phyloP scores from a whole-genome alignment of 2,888 invertebrate genomes.

The Tryphoninae sp. region DNA sequence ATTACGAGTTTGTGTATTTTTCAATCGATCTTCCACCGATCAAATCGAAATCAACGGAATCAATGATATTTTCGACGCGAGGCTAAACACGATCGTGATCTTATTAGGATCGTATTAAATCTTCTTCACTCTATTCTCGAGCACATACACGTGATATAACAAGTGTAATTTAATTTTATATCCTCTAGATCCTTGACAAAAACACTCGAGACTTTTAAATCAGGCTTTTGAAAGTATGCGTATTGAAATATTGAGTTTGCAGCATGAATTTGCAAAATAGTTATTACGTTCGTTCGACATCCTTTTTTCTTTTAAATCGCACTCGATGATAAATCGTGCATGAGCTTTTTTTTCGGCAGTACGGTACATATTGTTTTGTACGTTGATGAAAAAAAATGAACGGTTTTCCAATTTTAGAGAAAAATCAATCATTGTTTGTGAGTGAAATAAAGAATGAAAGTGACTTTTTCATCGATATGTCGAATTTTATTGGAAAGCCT shows the following conservation, averaged over 20 bases:
- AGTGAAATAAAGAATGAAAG: neutral
- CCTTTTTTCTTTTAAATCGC: conserved; percentile 1
- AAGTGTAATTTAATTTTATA: conserved; percentile 13
- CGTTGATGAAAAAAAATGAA: conserved; percentile 3
- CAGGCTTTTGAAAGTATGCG: conserved; percentile 20
- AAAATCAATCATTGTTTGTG: no score
- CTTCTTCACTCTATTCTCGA: conserved; percentile 1
- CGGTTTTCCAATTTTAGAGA: conserved; percentile 5
- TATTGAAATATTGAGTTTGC: conserved; percentile 47
- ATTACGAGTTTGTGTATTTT: neutral
- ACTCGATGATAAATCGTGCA: conserved; percentile 32
- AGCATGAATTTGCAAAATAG: conserved; percentile 50
- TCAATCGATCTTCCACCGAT: conserved; percentile 23
- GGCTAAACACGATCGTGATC: neutral
- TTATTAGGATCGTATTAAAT: conserved; percentile 23
- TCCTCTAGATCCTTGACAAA: conserved; percentile 21
- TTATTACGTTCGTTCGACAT: conserved; percentile 10
- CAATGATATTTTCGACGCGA: conserved; percentile 9
- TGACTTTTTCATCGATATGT: neutral
- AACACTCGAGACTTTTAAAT: conserved; percentile 7
- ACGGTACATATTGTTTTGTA: conserved; percentile 30
- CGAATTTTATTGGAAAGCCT: conserved; percentile 5
- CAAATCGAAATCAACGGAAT: neutral
- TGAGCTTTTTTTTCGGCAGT: conserved; percentile 40
- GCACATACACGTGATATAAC: conserved; percentile 15